These are phyloP conservation scores for Electrophaes corylata DNA, from an alignment of 2,888 invertebrate genomes.

Conservation along the genomic window DNA sequence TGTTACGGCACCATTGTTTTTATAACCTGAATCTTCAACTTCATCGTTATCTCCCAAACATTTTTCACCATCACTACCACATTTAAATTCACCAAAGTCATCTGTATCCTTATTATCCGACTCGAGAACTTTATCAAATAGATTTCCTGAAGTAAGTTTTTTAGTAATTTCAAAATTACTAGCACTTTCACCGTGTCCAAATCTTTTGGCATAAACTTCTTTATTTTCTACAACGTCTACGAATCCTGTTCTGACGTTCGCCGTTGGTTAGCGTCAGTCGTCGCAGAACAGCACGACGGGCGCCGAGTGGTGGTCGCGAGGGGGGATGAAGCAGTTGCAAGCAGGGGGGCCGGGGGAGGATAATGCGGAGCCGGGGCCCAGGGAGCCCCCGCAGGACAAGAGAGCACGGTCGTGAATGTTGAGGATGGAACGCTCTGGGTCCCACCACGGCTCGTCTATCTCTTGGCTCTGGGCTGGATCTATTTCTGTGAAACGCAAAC, in stretches of 20 bases:
- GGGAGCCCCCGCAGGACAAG: conserved; percentile 70
- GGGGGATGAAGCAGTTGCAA: conserved; percentile 75
- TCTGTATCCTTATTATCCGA: not conserved
- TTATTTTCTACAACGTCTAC: conserved; percentile 17
- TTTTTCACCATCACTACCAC: not conserved
- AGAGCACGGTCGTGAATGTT: conserved; percentile 72
- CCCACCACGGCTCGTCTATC: conserved; percentile 59
- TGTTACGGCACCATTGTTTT: not conserved
- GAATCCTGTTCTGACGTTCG: conserved; percentile 12
- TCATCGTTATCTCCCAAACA: not conserved
- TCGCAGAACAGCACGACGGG: conserved; percentile 86
- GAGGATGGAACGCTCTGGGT: conserved; percentile 59
- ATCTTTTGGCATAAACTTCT: not conserved
- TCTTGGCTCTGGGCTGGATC: conserved; percentile 52
- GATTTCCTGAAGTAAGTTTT: not conserved
- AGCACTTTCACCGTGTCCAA: conserved; percentile 6
- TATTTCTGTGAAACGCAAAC: conserved; percentile 50
- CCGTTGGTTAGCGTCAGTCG: conserved; percentile 71
- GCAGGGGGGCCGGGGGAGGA: conserved; percentile 75
- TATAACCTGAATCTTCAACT: not conserved
- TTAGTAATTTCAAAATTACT: not conserved
- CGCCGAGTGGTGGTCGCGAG: conserved; percentile 82
- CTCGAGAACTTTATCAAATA: not conserved
- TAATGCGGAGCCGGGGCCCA: conserved; percentile 71
- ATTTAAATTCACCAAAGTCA: not conserved